phyloP scores from a whole-genome alignment of 2,113 vertebrate species.

The Glaucidium brasilianum region DNA sequence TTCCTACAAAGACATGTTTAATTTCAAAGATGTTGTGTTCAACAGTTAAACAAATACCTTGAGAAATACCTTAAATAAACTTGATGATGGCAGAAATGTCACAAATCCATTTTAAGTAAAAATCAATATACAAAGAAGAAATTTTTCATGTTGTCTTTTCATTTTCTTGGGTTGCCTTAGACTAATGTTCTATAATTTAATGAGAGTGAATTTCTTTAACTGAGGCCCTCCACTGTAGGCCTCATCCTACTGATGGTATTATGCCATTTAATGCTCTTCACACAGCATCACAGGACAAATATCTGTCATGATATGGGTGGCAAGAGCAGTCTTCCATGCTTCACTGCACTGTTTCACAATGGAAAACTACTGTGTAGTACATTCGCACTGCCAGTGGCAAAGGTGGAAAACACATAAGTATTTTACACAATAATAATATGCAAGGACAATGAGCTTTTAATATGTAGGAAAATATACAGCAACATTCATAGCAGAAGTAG shows the following conservation, averaged over 20 bases:
- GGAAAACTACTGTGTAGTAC: background rate
- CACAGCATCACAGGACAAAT: background rate
- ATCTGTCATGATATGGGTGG: background rate
- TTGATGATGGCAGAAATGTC: background rate
- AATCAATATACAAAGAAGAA: background rate
- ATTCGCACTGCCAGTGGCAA: background rate
- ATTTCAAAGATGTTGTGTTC: background rate
- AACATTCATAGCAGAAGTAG: background rate
- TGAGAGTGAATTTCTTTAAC: background rate
- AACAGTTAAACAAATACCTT: background rate
- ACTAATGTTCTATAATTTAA: background rate
- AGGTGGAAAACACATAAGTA: background rate
- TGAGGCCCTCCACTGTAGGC: background rate
- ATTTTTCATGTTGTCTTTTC: background rate
- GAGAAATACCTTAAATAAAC: background rate
- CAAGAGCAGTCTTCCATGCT: background rate
- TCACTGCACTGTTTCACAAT: background rate
- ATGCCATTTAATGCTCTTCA: background rate
- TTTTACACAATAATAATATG: background rate
- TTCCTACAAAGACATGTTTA: background rate
- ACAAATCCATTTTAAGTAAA: constrained; percentile 1
- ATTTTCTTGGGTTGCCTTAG: background rate
- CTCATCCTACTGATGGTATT: background rate
- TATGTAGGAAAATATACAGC: background rate
- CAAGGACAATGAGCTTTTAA: background rate